Conservation (phyloP, 2,888 invertebrate genomes). For the Acronicta aceris region DNA sequence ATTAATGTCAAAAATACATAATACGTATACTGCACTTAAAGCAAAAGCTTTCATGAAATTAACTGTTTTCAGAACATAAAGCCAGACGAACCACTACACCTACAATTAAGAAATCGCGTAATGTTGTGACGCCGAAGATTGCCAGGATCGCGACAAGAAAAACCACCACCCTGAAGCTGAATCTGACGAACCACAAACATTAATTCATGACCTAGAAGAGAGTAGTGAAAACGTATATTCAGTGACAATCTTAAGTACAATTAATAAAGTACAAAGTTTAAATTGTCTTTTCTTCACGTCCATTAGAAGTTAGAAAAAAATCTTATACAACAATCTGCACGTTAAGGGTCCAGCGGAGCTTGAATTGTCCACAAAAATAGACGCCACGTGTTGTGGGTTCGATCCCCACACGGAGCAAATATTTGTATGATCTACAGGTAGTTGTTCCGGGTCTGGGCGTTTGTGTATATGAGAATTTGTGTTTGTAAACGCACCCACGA, state of each 20-base stretch:
- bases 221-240: neutral
- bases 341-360: too few relatives aligned
- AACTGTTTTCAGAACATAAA: conserved; percentile 17
- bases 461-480: too few relatives aligned
- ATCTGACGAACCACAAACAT: neutral
- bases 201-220: neutral
- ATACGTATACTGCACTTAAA: too few relatives aligned
- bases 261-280: conserved; percentile 28
- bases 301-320: neutral
- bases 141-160: neutral
- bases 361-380: too few relatives aligned
- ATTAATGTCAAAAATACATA: too few relatives aligned
- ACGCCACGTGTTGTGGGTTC: too few relatives aligned
- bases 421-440: too few relatives aligned
- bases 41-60: too few relatives aligned
- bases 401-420: too few relatives aligned
- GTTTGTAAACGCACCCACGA: too few relatives aligned
- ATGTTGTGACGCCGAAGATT: neutral
- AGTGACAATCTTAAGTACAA: conserved; percentile 21
- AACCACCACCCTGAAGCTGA: neutral
- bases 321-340: too few relatives aligned
- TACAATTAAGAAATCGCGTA: neutral
- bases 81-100: conserved; percentile 6
- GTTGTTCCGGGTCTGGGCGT: too few relatives aligned
- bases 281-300: neutral